Evolutionary conservation across 1,140 invertebrate species (phyloP), one percentile per base, ranked within the genome.

Genomic region (Drosophila dunni): DNA sequence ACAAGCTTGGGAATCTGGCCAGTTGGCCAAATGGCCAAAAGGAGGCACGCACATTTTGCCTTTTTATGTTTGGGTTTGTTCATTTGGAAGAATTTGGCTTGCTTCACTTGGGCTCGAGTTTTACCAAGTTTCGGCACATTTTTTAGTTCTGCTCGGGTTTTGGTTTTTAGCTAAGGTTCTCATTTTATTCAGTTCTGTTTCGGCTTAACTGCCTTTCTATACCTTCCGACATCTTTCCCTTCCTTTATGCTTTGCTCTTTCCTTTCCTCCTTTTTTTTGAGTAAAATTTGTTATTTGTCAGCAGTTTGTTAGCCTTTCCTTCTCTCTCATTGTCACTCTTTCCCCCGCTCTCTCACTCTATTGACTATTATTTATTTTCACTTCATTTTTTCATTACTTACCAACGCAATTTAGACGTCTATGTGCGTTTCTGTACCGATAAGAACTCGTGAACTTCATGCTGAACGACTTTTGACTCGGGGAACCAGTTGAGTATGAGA

Each of bases 21-120:
- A 56, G 36, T 56, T 56, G 53, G 53, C 15, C 53, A 24, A 20
- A 20, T 46, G 13, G 45, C 45, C 15, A 38, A 20, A 44, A 34
- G 38, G 57, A 36, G 48, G 9, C 29, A 62, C 72, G 53, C 53
- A 60, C 63, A 46, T 40, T 63, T 75, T 63, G 74, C 50, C 76
- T 44, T 77, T 64, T 75, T 58, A 42, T 67, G 75, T 69, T 75
- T 58, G 65, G 51, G 73, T 64, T 83, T 73, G 68, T 77, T 84
- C 81, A 78, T 71, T 84, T 70, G 77, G 81, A 84, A 84, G 65
- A 84, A 79, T 78, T 84, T 50, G 63, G 72, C 58, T 62, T 40
- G 71, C 20, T 60, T 36, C 50, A 51, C 42, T 64, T 48, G 42
- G 62, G 45, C 34, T 50, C 53, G 13, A 60, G 51, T 58, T 61